Evolutionary conservation across 2,888 invertebrate genomes (phyloP), one percentile per base, ranked within the genome.

Genomic region (Galerucella calmariensis): DNA sequence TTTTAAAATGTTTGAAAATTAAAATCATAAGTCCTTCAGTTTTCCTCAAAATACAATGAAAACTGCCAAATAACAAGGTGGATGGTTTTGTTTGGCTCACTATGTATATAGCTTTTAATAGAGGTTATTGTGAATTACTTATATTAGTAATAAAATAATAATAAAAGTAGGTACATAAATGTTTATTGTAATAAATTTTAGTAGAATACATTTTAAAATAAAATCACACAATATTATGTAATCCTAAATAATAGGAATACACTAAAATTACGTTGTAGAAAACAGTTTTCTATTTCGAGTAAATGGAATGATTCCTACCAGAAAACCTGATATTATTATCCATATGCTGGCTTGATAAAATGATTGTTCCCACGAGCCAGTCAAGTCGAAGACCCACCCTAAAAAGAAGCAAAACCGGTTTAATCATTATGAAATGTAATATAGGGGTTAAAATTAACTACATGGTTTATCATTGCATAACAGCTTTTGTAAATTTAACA

Each of bases 261-360:
- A 41, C 6, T 41, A 48, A 53, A 20, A 41, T 56, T 35, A 68
- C 41, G 35, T 61, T 46, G 24, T 53, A 11, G 62, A 41, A 66
- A 72, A 65, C 1, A 93, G 90, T 65, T 90, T 90, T 80, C 91
- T 90, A 83, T 93, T 93, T 81, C 89, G 90, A 8, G 93, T 92
- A 82, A 88, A 91, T 0, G 93, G 92, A 79, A 93, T 92, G 2
- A 92, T 87, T 0, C 89, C 90, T 12, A 94, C 91, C 0, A 94
- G 86, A 0, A 93, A 79, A 46, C 96, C 97, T 44, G 96, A 93
- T 24, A 96, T 86, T 20, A 94, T 90, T 70, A 96, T 95, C 91
- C 95, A 95, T 63, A 93, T 88, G 16, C 95, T 95, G 51, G 95
- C 93, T 79, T 94, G 90, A 85, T 93, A 93, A 87, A 96, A 96